Conservation (phyloP, 2,888 invertebrate species). For the Campopleginae sp. region DNA sequence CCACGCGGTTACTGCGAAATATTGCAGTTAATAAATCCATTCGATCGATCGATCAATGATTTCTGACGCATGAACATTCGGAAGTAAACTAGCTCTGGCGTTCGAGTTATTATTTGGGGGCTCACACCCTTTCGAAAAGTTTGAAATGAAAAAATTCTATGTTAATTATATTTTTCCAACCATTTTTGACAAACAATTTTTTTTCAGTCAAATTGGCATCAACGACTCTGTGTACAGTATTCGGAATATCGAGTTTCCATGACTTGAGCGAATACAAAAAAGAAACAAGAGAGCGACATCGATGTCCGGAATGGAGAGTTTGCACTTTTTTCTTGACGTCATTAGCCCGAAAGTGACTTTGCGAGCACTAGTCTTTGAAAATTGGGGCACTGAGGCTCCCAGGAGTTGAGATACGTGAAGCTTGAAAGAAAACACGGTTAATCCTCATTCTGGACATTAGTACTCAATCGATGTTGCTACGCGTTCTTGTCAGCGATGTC, state of each 20-base stretch:
- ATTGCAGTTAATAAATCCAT: constrained; percentile 40
- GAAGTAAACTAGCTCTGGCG: neutral
- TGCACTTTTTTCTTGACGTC: constrained; percentile 19
- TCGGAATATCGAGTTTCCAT: neutral
- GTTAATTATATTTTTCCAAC: too few species aligned
- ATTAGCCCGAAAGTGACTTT: constrained; percentile 31
- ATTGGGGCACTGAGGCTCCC: neutral
- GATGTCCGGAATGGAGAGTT: neutral
- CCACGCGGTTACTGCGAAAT: constrained; percentile 34
- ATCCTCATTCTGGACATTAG: constrained; percentile 35
- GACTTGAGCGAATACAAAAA: neutral
- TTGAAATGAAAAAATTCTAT: neutral
- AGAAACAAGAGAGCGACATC: neutral
- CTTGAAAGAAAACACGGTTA: constrained; percentile 30
- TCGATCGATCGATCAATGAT: constrained; percentile 50
- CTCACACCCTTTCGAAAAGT: neutral
- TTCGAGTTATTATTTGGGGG: neutral
- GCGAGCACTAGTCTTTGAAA: constrained; percentile 1
- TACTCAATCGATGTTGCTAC: constrained; percentile 37
- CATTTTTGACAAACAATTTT: too few species aligned
- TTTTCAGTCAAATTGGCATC: too few species aligned
- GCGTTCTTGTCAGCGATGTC: constrained; percentile 30
- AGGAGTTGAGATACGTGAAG: constrained; percentile 8
- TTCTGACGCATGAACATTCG: constrained; percentile 45
- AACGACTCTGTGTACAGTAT: neutral